A percentile compares a stretch with the other conserved stretches of the same genome.
These are phyloP conservation scores for Anastrepha ludens DNA, from an alignment of 1,140 invertebrate species.

Conservation along the genomic window DNA sequence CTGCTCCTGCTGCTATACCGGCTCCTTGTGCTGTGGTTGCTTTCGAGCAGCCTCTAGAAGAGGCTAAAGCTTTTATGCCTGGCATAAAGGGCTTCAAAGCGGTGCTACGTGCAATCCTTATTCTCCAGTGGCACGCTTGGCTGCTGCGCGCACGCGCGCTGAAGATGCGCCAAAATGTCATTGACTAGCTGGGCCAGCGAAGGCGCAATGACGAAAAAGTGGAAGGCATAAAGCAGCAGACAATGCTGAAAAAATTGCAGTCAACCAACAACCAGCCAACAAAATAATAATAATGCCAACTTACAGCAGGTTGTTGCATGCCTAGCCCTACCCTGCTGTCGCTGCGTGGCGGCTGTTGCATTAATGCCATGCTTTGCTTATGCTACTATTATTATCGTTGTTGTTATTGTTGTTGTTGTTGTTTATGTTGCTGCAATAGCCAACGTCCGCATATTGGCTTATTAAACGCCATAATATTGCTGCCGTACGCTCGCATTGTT, in stretches of 20 bases:
- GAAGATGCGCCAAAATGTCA: conserved; percentile 64
- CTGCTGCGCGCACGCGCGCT: conserved; percentile 31
- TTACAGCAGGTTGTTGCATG: conserved; percentile 63
- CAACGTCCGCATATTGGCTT: neutral
- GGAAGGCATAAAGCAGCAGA: neutral
- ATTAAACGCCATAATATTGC: neutral
- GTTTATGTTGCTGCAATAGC: neutral
- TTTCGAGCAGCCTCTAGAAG: conserved; percentile 60
- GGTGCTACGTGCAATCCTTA: neutral
- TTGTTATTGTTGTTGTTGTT: neutral
- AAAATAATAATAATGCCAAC: conserved; percentile 4
- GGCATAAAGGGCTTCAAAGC: conserved; percentile 22
- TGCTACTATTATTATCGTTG: no score
- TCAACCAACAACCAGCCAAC: neutral
- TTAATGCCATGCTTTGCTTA: neutral
- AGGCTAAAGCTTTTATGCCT: conserved; percentile 56
- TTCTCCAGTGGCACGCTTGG: conserved; percentile 11
- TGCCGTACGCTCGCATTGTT: neutral
- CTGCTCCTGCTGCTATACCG: no score
- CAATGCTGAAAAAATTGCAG: neutral
- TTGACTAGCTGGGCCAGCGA: conserved; percentile 67
- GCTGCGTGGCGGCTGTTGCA: neutral
- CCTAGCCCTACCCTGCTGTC: conserved; percentile 34
- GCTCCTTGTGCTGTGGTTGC: neutral
- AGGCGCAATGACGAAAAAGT: neutral